A percentile compares a stretch with the other conserved stretches of the same genome.
Conservation (phyloP, 2,888 invertebrate species). For the Sthenelais limicola region DNA sequence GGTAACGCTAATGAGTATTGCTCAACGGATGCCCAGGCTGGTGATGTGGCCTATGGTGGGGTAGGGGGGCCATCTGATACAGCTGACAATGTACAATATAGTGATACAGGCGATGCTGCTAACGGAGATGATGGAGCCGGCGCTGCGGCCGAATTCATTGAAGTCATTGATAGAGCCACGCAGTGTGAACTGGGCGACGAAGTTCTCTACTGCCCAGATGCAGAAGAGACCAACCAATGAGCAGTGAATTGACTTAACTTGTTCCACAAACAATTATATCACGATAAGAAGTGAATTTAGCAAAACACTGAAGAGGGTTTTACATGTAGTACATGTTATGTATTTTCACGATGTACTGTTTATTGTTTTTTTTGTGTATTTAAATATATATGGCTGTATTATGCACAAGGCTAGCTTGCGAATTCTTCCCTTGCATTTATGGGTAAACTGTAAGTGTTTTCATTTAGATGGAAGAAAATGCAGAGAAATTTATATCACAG, state of each 20-base stretch:
- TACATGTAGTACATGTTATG: neutral
- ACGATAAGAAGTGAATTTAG: neutral
- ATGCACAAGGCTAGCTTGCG: no score
- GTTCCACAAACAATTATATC: neutral
- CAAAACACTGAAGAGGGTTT: no score
- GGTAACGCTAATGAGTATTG: neutral
- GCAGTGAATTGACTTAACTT: no score
- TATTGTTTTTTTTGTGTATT: no score
- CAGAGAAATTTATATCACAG: no score
- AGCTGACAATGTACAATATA: neutral
- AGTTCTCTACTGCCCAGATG: constrained; percentile 12
- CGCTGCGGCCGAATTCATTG: constrained; percentile 5
- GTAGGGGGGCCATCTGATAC: neutral
- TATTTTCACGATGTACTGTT: neutral
- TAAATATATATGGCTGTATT: no score
- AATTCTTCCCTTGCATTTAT: no score
- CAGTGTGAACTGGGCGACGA: constrained; percentile 31
- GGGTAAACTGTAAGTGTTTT: no score
- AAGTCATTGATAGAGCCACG: constrained; percentile 16
- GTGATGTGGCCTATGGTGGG: neutral
- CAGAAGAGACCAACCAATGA: no score
- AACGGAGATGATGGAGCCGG: neutral
- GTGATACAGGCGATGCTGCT: neutral
- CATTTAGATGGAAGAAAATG: no score
- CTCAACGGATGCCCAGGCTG: neutral